phyloP scores from a whole-genome alignment of 2,888 invertebrate genomes.

The Morpho deidamia region DNA sequence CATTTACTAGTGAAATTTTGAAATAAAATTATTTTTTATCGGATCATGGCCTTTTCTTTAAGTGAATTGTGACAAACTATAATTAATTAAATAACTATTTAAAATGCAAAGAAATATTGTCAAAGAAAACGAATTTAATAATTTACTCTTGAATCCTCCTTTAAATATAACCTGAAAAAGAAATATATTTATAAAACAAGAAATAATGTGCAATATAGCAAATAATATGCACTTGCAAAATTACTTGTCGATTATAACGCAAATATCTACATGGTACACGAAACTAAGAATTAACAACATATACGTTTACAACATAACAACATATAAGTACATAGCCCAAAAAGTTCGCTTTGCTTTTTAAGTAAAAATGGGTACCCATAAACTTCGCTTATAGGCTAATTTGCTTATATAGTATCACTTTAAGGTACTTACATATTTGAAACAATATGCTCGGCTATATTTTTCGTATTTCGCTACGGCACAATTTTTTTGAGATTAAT shows the following conservation, averaged over 20 bases:
- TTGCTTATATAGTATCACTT: background rate
- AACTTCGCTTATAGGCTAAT: conserved; percentile 25
- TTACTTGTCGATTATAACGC: too few species aligned
- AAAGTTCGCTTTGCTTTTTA: conserved; percentile 10
- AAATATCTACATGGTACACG: too few species aligned
- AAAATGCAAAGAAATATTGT: too few species aligned
- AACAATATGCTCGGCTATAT: conserved; percentile 2
- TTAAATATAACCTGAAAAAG: conserved; percentile 47
- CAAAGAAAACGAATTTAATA: too few species aligned
- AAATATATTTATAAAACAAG: conserved; percentile 8
- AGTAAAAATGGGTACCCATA: conserved; percentile 33
- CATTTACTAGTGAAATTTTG: too few species aligned
- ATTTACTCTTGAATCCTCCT: conserved; percentile 30
- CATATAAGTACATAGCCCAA: background rate
- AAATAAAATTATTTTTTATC: too few species aligned
- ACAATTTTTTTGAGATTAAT: background rate
- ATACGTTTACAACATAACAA: too few species aligned
- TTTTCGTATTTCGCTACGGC: background rate
- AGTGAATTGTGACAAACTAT: too few species aligned
- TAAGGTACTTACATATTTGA: conserved; percentile 17
- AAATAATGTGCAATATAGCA: conserved; percentile 18
- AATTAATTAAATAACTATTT: too few species aligned
- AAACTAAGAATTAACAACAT: too few species aligned
- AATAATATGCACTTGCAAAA: too few species aligned
- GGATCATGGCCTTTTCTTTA: too few species aligned